Conservation (phyloP, 2,888 invertebrate genomes). For the Abrostola tripartita region DNA sequence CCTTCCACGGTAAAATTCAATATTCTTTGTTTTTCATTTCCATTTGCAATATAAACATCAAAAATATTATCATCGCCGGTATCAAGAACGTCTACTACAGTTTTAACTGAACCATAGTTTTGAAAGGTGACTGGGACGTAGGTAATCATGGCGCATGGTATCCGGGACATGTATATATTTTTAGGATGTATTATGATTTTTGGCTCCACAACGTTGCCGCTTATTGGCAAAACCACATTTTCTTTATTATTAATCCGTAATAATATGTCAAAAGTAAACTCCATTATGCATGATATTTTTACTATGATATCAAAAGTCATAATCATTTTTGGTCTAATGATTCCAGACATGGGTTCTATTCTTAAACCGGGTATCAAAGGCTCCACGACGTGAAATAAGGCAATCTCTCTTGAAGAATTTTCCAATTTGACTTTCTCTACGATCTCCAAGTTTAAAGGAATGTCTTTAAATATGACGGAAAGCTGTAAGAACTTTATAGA, state of each 20-base stretch:
- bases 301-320: slow-evolving; percentile 81
- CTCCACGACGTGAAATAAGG: slow-evolving; percentile 84
- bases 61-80: slow-evolving; percentile 78
- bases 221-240: slow-evolving; percentile 77
- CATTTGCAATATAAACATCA: slow-evolving; percentile 72
- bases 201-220: slow-evolving; percentile 86
- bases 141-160: slow-evolving; percentile 79
- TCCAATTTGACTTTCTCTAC: slow-evolving; percentile 82
- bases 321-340: slow-evolving; percentile 83
- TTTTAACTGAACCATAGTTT: slow-evolving; percentile 70
- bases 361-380: slow-evolving; percentile 81
- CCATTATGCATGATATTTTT: slow-evolving; percentile 79
- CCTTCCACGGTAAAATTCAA: slow-evolving; percentile 72
- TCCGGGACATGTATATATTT: slow-evolving; percentile 82
- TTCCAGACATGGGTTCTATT: slow-evolving; percentile 86
- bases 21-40: slow-evolving; percentile 76
- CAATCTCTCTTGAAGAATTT: slow-evolving; percentile 87
- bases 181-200: slow-evolving; percentile 83
- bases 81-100: slow-evolving; percentile 71
- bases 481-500: slow-evolving; percentile 79
- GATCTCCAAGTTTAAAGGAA: slow-evolving; percentile 78
- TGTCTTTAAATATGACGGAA: slow-evolving; percentile 76
- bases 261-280: slow-evolving; percentile 76
- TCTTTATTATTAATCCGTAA: slow-evolving; percentile 83
- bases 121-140: slow-evolving; percentile 79